These are phyloP conservation scores for Apodemus sylvaticus DNA, from an alignment of 2,113 vertebrate species.

Conservation along the genomic window DNA sequence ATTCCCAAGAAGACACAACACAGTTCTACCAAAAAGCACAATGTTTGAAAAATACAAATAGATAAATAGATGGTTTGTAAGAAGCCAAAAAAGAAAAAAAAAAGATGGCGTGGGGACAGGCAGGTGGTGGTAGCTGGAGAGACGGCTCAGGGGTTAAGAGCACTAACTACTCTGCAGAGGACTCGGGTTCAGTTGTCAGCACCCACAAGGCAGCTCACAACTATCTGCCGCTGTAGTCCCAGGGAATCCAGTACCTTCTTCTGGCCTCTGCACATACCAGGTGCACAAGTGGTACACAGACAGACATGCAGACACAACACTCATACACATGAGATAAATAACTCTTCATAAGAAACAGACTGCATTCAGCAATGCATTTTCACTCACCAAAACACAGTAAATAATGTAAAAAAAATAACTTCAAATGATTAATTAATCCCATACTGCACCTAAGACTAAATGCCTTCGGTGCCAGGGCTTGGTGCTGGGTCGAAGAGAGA, in stretches of 20 bases:
- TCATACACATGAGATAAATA: not conserved
- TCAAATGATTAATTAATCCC: slow-evolving; percentile 75
- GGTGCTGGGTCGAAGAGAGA: slow-evolving; percentile 40
- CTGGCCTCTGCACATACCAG: not conserved
- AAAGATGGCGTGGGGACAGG: too few species aligned
- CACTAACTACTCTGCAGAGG: not conserved
- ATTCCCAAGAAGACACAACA: not conserved
- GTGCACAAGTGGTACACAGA: not conserved
- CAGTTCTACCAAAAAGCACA: not conserved
- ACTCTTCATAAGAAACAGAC: not conserved
- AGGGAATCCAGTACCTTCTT: not conserved
- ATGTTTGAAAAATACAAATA: not conserved
- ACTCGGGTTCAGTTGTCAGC: not conserved
- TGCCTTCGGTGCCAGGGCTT: slow-evolving; percentile 40
- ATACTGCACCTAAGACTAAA: slow-evolving; percentile 68
- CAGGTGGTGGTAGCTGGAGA: not conserved
- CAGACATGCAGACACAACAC: not conserved
- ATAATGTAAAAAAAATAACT: slow-evolving; percentile 26
- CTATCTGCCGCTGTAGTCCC: not conserved
- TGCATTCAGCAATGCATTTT: not conserved
- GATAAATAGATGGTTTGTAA: not conserved
- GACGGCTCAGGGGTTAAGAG: too few species aligned
- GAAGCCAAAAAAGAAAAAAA: rapidly evolving
- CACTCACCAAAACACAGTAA: slow-evolving; percentile 41
- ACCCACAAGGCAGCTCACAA: not conserved